Conservation (phyloP, 1,140 invertebrate genomes). For the Tigriopus japonicus region DNA sequence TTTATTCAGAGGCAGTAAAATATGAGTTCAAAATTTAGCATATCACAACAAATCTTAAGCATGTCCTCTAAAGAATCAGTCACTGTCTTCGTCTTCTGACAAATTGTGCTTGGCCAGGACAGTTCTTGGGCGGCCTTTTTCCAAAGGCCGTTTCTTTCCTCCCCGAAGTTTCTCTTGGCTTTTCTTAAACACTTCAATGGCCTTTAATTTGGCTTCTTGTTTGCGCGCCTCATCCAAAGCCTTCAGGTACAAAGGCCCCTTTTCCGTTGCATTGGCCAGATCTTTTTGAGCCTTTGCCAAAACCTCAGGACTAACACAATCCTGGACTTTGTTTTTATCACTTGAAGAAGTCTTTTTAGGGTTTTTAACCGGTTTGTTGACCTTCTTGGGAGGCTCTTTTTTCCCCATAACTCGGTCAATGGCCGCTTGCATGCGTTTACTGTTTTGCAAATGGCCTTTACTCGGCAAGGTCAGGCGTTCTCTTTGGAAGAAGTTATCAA, state of each 20-base stretch:
- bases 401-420: conserved; percentile 33
- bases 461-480: conserved; percentile 24
- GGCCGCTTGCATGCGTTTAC: conserved; percentile 55
- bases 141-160: conserved; percentile 8
- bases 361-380: conserved; percentile 17
- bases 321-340: conserved; percentile 25
- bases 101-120: conserved; percentile 6
- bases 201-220: conserved; percentile 46
- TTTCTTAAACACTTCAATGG: conserved; percentile 45
- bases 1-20: too few relatives aligned
- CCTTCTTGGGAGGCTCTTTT: conserved; percentile 17
- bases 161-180: conserved; percentile 25
- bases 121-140: background rate
- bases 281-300: conserved; percentile 20
- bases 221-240: conserved; percentile 41
- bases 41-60: too few relatives aligned
- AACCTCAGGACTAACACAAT: too few relatives aligned
- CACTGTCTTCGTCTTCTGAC: conserved; percentile 4
- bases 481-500: conserved; percentile 48
- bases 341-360: background rate
- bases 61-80: too few relatives aligned
- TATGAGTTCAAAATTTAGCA: background rate
- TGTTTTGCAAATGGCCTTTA: conserved; percentile 37
- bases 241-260: conserved; percentile 41
- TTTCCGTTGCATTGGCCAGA: background rate